Conservation (phyloP, 2,888 invertebrate genomes). For the Tenthredo amoena region DNA sequence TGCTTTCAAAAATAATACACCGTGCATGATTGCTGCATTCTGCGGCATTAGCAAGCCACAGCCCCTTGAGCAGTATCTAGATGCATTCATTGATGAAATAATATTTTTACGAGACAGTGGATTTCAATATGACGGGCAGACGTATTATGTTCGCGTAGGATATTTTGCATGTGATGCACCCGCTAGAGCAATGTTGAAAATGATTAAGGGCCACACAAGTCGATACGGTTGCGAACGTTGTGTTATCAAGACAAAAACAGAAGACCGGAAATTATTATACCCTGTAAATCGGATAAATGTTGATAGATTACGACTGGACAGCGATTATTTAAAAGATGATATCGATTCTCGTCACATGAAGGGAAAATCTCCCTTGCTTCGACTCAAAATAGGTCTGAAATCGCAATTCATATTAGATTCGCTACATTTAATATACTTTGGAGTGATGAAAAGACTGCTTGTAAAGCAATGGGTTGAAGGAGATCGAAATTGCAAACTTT, state of each 20-base stretch:
- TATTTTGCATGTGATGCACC: slow-evolving; percentile 3
- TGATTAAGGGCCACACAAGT: neutral
- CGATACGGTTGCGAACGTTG: slow-evolving; percentile 1
- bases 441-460: neutral
- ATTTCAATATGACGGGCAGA: neutral
- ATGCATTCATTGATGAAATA: neutral
- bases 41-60: neutral
- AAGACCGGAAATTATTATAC: neutral
- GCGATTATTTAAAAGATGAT: neutral
- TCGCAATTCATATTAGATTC: neutral
- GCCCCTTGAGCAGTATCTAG: neutral
- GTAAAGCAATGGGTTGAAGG: neutral
- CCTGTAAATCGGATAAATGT: neutral
- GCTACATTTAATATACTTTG: neutral
- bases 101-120: neutral
- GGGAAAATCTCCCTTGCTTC: neutral
- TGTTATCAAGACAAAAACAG: neutral
- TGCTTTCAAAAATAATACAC: neutral
- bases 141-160: neutral
- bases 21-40: neutral
- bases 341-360: neutral
- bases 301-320: neutral
- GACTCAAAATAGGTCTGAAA: neutral
- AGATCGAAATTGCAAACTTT: neutral
- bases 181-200: neutral